Percentiles rank a stretch among this genome's conserved stretches.
Evolutionary conservation across 2,888 invertebrate genomes (phyloP).

Genomic region (Idaea dimidiata): DNA sequence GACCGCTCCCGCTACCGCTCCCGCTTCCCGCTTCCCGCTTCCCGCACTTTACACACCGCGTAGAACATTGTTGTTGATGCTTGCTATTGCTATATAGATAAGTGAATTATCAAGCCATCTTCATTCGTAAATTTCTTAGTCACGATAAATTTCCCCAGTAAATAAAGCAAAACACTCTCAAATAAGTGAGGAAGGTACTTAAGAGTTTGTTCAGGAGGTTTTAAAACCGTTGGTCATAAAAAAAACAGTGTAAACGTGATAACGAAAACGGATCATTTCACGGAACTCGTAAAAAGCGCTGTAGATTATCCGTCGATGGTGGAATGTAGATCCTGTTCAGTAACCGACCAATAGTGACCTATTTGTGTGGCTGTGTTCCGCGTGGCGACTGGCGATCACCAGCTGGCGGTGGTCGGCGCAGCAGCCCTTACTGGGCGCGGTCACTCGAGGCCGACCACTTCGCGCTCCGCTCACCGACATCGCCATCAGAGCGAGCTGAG

Average conservation of each 20-base stretch:
- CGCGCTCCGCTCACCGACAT: constrained; percentile 46
- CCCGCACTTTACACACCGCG: neutral
- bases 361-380: constrained; percentile 39
- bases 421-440: constrained; percentile 43
- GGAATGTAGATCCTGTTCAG: neutral
- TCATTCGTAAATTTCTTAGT: no score
- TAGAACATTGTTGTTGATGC: neutral
- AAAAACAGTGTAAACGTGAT: neutral
- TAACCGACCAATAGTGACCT: neutral
- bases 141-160: no score
- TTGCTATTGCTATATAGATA: neutral
- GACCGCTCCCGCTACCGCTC: no score
- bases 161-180: no score
- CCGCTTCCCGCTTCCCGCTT: no score
- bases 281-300: neutral
- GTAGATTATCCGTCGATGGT: no score
- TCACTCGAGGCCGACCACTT: constrained; percentile 48
- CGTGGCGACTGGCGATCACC: constrained; percentile 39
- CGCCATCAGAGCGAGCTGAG: constrained; percentile 14
- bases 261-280: neutral
- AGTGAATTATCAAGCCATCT: neutral
- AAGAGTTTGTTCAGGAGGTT: no score
- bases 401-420: no score
- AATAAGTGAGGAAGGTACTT: no score
- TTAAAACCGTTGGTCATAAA: neutral